These are phyloP conservation scores for Regulus satrapa DNA, from an alignment of 2,113 vertebrate genomes.

Conservation along the genomic window DNA sequence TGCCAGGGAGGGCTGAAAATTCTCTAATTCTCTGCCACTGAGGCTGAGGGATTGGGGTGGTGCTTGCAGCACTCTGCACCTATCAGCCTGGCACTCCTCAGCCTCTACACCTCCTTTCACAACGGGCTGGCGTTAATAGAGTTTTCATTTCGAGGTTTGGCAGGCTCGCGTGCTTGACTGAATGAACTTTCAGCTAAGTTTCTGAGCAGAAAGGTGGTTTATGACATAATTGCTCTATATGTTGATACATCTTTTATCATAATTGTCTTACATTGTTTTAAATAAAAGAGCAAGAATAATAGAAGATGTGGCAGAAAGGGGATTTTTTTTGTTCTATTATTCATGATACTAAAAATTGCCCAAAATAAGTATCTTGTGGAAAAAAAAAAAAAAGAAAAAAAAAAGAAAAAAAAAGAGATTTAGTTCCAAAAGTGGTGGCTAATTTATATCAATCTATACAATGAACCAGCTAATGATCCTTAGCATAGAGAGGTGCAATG, in stretches of 20 bases:
- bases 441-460: constrained; percentile 71
- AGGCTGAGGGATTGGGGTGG: background rate
- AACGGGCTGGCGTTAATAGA: constrained; percentile 22
- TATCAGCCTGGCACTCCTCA: background rate
- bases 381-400: background rate
- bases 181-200: constrained; percentile 75
- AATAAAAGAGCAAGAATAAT: constrained; percentile 75
- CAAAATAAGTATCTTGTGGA: constrained; percentile 66
- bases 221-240: constrained; percentile 73
- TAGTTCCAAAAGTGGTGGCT: constrained; percentile 64
- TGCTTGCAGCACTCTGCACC: background rate
- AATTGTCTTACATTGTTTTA: constrained; percentile 75
- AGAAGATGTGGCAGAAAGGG: constrained; percentile 64
- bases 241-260: constrained; percentile 76
- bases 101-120: background rate
- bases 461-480: constrained; percentile 69
- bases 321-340: constrained; percentile 67
- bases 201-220: constrained; percentile 62
- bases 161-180: constrained; percentile 51
- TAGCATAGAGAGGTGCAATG: constrained; percentile 46
- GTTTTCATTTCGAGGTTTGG: constrained; percentile 63
- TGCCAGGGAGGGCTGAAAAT: background rate
- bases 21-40: background rate
- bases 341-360: constrained; percentile 70
- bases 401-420: background rate